These are phyloP conservation scores for Athalia rosae DNA, from an alignment of 2,888 invertebrate genomes.

Conservation along the genomic window DNA sequence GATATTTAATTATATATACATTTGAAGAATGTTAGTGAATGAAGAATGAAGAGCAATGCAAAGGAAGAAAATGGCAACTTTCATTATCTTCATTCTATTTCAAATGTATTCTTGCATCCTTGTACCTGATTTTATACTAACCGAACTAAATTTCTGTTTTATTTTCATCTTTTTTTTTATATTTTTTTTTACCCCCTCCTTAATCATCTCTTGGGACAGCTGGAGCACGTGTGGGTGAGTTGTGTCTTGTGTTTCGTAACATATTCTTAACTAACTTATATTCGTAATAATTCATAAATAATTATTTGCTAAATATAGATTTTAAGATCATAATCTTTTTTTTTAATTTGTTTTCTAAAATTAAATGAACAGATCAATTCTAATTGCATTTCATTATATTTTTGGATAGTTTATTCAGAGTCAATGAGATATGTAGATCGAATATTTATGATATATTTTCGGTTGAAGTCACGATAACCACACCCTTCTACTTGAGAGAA, in stretches of 20 bases:
- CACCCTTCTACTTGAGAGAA: too few species aligned
- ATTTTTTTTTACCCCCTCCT: conserved; percentile 54
- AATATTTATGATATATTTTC: conserved; percentile 47
- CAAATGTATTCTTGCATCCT: too few species aligned
- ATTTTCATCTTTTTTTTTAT: conserved; percentile 49
- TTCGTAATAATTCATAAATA: not conserved
- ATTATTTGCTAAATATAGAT: too few species aligned
- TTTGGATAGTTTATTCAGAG: not conserved
- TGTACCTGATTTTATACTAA: too few species aligned
- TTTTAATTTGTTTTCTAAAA: not conserved
- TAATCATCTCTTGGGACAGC: conserved; percentile 65
- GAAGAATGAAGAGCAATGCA: too few species aligned
- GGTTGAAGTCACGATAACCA: too few species aligned
- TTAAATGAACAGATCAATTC: not conserved
- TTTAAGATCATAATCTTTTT: not conserved
- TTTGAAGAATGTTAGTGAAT: too few species aligned
- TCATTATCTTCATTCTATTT: too few species aligned
- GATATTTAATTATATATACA: too few species aligned
- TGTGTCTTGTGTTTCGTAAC: conserved; percentile 43
- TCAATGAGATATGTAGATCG: not conserved
- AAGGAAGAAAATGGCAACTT: too few species aligned
- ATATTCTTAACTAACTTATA: conserved; percentile 30
- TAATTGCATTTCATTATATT: not conserved
- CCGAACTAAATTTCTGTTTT: conserved; percentile 4
- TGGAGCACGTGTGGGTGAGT: conserved; percentile 75